A percentile compares a stretch with the other conserved stretches of the same genome.
These are phyloP conservation scores for Colius striatus DNA, from an alignment of 2,113 vertebrate genomes.

Conservation along the genomic window DNA sequence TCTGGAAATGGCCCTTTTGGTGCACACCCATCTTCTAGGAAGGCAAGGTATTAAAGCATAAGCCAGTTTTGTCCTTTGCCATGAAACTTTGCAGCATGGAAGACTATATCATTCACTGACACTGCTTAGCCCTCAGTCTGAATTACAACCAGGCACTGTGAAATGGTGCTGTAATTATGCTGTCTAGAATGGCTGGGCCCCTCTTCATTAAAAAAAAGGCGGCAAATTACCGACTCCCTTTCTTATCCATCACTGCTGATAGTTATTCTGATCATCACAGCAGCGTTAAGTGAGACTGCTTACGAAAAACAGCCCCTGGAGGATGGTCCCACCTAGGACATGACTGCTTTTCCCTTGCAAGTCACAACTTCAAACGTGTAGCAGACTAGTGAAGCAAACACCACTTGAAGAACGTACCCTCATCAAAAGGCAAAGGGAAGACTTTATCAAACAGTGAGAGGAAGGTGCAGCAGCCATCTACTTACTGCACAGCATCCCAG, in stretches of 20 bases:
- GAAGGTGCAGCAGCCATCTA: background rate
- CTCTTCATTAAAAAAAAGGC: conserved; percentile 4
- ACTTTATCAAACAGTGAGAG: background rate
- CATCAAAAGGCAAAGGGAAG: background rate
- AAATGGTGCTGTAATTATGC: background rate
- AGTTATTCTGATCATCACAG: background rate
- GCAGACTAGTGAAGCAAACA: background rate
- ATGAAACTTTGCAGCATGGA: background rate
- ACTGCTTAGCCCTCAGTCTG: background rate
- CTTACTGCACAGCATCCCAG: background rate
- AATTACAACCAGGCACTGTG: background rate
- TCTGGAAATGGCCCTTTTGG: background rate
- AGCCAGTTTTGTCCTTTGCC: background rate
- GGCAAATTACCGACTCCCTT: background rate
- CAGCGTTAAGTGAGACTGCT: background rate
- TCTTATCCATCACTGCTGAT: conserved; percentile 11
- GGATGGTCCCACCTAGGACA: background rate
- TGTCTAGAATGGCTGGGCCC: background rate
- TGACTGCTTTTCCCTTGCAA: background rate
- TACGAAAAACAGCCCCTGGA: background rate
- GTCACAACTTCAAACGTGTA: background rate
- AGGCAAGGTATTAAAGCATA: background rate
- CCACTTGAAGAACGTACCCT: background rate
- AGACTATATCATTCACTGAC: background rate
- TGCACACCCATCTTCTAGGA: background rate